Evolutionary conservation across 2,113 vertebrate genomes (phyloP).

Genomic region (Xiphorhynchus elegans): DNA sequence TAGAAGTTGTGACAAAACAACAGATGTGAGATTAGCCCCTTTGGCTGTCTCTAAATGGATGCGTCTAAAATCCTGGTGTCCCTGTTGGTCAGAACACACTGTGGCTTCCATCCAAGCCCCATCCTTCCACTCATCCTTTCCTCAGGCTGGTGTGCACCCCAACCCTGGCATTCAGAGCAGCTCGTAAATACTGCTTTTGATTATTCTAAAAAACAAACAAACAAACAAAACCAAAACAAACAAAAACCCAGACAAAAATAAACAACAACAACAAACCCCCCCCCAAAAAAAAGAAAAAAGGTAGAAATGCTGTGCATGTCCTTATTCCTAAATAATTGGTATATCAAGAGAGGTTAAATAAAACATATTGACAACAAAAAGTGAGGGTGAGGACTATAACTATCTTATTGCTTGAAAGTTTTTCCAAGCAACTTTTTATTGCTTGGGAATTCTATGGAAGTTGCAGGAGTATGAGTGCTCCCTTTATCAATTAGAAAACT

Average conservation of each 20-base stretch:
- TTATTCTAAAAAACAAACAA: not conserved
- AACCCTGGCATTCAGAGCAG: not conserved
- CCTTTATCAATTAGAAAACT: not conserved
- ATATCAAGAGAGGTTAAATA: not conserved
- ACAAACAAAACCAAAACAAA: no score
- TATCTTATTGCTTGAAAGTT: not conserved
- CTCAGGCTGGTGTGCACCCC: not conserved
- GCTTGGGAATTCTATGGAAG: not conserved
- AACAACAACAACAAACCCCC: no score
- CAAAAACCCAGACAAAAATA: no score
- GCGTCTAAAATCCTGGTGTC: not conserved
- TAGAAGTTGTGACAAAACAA: conserved; percentile 56
- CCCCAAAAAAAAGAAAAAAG: not conserved
- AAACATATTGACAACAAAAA: not conserved
- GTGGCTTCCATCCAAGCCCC: not conserved
- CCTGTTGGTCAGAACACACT: conserved; percentile 7
- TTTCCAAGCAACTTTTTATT: not conserved
- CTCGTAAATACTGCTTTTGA: not conserved
- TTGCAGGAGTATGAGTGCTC: not conserved
- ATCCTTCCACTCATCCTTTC: not conserved
- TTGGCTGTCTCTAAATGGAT: conserved; percentile 40
- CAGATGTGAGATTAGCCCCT: conserved; percentile 60
- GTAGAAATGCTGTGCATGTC: not conserved
- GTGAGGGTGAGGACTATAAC: not conserved
- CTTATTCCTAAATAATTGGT: not conserved